Percentiles rank a stretch among this genome's conserved stretches.
phyloP scores from a whole-genome alignment of 1,140 invertebrate species.

The Lepidurus apus region DNA sequence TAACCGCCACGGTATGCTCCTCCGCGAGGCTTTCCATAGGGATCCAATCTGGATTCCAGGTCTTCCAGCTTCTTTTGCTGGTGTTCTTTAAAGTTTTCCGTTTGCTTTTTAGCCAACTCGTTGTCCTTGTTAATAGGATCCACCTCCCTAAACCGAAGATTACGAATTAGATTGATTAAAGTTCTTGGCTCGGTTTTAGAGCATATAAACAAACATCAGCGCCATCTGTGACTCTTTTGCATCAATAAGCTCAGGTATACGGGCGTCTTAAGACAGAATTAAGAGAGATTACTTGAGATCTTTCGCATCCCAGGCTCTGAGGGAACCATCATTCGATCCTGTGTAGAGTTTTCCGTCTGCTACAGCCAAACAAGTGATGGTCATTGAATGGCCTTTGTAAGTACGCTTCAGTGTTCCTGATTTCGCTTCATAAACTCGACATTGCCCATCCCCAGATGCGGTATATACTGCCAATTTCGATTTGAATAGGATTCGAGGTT shows the following conservation, averaged over 20 bases:
- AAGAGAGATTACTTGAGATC: constrained; percentile 24
- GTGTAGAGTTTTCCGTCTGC: constrained; percentile 46
- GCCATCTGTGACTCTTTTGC: background rate
- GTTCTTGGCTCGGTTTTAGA: background rate
- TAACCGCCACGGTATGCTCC: background rate
- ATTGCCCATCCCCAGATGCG: constrained; percentile 46
- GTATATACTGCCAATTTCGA: constrained; percentile 47
- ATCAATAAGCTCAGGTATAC: too few species aligned
- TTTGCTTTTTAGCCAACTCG: background rate
- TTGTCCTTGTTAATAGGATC: background rate
- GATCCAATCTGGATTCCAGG: constrained; percentile 22
- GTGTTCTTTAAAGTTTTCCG: background rate
- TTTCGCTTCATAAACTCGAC: constrained; percentile 51
- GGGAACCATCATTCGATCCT: constrained; percentile 45
- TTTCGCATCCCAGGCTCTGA: constrained; percentile 46
- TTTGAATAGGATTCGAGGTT: background rate
- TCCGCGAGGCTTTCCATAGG: background rate
- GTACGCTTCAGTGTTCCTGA: constrained; percentile 46
- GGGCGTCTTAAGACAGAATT: too few species aligned
- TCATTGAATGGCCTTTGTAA: constrained; percentile 46
- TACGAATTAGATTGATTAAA: background rate
- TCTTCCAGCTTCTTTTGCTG: constrained; percentile 29
- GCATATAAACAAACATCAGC: background rate
- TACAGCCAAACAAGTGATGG: constrained; percentile 47
- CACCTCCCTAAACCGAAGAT: background rate